Evolutionary conservation across 2,797 vertebrate genomes (phyloP).

Genomic region (Intellagama lesueurii): DNA sequence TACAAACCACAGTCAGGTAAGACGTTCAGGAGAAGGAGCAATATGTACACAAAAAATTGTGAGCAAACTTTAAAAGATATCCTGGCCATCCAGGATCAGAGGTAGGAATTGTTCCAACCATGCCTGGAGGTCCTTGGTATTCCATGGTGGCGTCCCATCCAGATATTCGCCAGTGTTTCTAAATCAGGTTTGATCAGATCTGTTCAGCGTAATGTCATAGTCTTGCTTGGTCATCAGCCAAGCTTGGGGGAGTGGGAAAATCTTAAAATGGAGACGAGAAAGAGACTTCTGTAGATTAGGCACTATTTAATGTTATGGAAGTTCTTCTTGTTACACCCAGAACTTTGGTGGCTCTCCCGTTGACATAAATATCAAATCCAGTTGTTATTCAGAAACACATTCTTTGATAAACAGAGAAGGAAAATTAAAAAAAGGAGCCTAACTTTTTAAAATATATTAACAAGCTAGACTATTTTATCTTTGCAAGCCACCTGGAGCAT

Average conservation of each 20-base stretch:
- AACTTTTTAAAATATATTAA: background rate
- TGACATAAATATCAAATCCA: background rate
- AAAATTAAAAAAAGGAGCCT: background rate
- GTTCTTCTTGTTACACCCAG: background rate
- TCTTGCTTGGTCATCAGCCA: no score
- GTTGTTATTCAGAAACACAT: background rate
- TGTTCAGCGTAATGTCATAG: background rate
- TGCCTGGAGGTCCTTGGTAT: no score
- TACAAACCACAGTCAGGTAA: no score
- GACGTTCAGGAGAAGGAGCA: no score
- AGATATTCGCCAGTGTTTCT: no score
- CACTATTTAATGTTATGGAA: background rate
- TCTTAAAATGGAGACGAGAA: background rate
- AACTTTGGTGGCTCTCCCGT: background rate
- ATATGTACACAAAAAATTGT: no score
- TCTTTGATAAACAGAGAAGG: background rate
- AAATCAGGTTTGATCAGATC: no score
- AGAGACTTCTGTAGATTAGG: background rate
- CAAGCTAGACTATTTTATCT: background rate
- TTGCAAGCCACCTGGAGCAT: background rate
- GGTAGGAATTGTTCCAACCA: no score
- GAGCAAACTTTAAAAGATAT: no score
- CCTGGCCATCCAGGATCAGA: no score
- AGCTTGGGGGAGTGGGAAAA: background rate
- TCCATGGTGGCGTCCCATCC: no score